Conservation (phyloP, 1,140 invertebrate species). For the Rhynchophorus ferrugineus region DNA sequence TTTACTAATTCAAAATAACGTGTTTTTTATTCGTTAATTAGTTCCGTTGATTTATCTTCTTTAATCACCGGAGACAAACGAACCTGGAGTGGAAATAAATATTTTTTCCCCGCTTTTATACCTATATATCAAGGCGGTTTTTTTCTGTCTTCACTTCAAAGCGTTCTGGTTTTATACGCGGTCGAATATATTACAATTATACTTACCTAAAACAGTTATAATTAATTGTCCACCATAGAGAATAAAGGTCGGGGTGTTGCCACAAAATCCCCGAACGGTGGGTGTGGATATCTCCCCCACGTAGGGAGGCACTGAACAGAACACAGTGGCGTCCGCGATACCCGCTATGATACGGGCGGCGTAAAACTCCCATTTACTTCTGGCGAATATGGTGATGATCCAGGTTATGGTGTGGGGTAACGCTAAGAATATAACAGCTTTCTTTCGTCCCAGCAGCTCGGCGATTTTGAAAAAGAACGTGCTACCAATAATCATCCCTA, state of each 20-base stretch:
- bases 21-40: too few relatives aligned
- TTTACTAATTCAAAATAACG: too few relatives aligned
- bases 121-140: too few relatives aligned
- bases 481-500: conserved; percentile 5
- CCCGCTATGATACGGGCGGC: conserved; percentile 27
- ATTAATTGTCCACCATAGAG: conserved; percentile 43
- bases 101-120: too few relatives aligned
- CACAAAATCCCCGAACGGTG: conserved; percentile 28
- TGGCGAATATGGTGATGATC: conserved; percentile 12
- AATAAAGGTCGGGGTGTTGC: conserved; percentile 44
- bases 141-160: too few relatives aligned
- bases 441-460: conserved; percentile 28
- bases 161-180: too few relatives aligned
- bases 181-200: too few relatives aligned
- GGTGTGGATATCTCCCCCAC: conserved; percentile 29
- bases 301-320: conserved; percentile 25
- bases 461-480: conserved; percentile 5
- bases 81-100: too few relatives aligned
- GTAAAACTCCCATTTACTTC: conserved; percentile 35
- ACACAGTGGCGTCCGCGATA: conserved; percentile 25
- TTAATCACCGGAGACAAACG: too few relatives aligned
- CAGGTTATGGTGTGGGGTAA: conserved; percentile 8
- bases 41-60: too few relatives aligned
- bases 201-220: conserved; percentile 34
- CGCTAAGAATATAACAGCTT: conserved; percentile 1